Conservation (phyloP, 2,888 invertebrate genomes). For the Ormia ochracea region DNA sequence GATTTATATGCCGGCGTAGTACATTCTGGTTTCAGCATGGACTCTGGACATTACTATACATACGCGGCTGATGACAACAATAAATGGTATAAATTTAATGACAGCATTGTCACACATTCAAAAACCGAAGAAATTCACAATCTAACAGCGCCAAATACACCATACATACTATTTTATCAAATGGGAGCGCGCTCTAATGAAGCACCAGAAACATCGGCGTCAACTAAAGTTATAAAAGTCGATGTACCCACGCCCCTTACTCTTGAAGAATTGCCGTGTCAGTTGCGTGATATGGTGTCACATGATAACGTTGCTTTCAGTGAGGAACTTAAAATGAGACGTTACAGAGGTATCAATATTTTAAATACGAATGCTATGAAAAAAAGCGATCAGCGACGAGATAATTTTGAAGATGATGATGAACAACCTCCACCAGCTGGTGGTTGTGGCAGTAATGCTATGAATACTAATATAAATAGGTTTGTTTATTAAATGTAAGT, state of each 20-base stretch:
- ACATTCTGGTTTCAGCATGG: slow-evolving; percentile 88
- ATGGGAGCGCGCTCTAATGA: slow-evolving; percentile 74
- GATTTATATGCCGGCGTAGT: slow-evolving; percentile 89
- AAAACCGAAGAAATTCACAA: slow-evolving; percentile 81
- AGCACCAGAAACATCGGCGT: slow-evolving; percentile 64
- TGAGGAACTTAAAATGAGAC: slow-evolving; percentile 71
- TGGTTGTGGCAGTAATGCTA: slow-evolving; percentile 74
- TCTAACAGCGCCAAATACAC: slow-evolving; percentile 85
- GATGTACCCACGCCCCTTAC: slow-evolving; percentile 69
- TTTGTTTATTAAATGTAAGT: slow-evolving; percentile 71
- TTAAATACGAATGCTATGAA: slow-evolving; percentile 55
- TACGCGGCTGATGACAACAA: slow-evolving; percentile 82
- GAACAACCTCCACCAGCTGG: slow-evolving; percentile 74
- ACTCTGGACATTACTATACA: slow-evolving; percentile 93
- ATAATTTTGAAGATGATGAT: slow-evolving; percentile 71
- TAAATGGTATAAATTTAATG: slow-evolving; percentile 89
- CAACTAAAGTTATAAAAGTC: slow-evolving; percentile 70
- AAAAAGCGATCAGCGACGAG: slow-evolving; percentile 60
- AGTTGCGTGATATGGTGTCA: slow-evolving; percentile 73
- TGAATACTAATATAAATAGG: slow-evolving; percentile 74
- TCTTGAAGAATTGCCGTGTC: slow-evolving; percentile 73
- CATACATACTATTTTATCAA: slow-evolving; percentile 89
- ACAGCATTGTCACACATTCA: slow-evolving; percentile 82
- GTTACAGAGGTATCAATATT: slow-evolving; percentile 66
- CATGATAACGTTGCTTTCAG: slow-evolving; percentile 73